Evolutionary conservation across 2,888 invertebrate genomes (phyloP).

Genomic region (Dinocampus coccinellae): DNA sequence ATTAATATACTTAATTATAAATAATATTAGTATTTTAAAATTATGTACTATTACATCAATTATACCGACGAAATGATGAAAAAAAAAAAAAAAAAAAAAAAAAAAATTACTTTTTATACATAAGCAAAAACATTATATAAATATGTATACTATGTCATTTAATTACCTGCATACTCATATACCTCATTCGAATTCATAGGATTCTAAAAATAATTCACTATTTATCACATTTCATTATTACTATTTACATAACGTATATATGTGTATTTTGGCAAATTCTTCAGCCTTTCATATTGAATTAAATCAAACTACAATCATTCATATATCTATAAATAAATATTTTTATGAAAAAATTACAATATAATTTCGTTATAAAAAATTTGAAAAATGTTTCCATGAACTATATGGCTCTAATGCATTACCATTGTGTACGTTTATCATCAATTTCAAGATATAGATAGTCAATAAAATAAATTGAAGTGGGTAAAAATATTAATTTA

Average conservation of each 20-base stretch:
- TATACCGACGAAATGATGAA: conserved; percentile 41
- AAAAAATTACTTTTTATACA: conserved; percentile 46
- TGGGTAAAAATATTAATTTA: neutral
- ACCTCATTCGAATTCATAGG: conserved; percentile 30
- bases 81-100: no score
- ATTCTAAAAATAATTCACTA: neutral
- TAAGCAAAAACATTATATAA: conserved; percentile 35
- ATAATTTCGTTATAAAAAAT: neutral
- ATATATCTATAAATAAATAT: conserved; percentile 36
- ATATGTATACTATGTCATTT: conserved; percentile 37
- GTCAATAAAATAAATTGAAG: neutral
- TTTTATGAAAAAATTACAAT: conserved; percentile 41
- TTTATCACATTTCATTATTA: conserved; percentile 1
- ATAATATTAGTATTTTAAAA: conserved; percentile 23
- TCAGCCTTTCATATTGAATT: neutral
- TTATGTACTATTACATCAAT: conserved; percentile 36
- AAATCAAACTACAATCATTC: conserved; percentile 31
- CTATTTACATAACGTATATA: neutral
- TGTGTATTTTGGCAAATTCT: neutral
- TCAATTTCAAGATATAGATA: neutral
- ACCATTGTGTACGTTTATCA: neutral
- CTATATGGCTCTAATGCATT: neutral
- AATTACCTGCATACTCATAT: conserved; percentile 49
- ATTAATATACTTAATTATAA: conserved; percentile 6
- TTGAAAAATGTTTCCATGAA: neutral